A percentile compares a stretch with the other conserved stretches of the same genome.
Evolutionary conservation across 2,113 vertebrate species (phyloP).

Genomic region (Dromiciops gliroides): DNA sequence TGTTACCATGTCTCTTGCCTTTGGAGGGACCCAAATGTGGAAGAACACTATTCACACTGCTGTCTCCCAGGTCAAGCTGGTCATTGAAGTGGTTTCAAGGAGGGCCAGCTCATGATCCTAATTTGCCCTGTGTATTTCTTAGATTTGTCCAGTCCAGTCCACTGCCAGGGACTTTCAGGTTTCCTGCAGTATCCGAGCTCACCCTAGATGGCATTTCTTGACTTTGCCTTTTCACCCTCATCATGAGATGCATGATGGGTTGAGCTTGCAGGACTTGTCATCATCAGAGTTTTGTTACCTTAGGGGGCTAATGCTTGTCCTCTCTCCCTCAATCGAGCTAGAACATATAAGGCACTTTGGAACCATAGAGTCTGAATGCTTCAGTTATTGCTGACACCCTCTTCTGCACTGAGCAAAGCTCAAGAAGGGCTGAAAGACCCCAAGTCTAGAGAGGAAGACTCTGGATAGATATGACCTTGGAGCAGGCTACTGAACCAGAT

Average conservation of each 20-base stretch:
- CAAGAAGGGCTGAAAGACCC: neutral
- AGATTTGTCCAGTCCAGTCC: neutral
- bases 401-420: neutral
- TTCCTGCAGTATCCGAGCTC: neutral
- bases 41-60: neutral
- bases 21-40: neutral
- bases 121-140: neutral
- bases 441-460: neutral
- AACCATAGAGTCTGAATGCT: neutral
- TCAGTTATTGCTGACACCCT: neutral
- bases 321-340: neutral
- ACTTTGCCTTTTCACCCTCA: neutral
- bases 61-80: neutral
- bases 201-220: neutral
- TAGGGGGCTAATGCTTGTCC: neutral
- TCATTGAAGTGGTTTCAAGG: neutral
- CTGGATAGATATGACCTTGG: too few relatives aligned
- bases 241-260: neutral
- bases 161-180: neutral
- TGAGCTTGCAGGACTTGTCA: neutral
- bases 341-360: neutral
- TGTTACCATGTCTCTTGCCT: neutral
- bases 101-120: neutral
- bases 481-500: neutral
- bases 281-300: neutral